Evolutionary conservation across 1,140 invertebrate species (phyloP).

Genomic region (Charaxes varanes): DNA sequence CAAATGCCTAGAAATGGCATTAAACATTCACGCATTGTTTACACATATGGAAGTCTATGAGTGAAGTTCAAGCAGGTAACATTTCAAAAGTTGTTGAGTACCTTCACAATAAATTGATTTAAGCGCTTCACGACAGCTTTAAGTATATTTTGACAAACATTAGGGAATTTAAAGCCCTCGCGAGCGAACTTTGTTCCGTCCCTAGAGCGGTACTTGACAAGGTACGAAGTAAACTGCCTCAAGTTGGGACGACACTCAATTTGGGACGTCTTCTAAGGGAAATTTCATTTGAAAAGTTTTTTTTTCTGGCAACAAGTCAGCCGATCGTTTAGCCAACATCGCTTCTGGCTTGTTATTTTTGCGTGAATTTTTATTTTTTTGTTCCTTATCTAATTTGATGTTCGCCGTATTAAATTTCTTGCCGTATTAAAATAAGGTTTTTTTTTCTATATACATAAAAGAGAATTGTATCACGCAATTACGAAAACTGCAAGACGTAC

Average conservation of each 20-base stretch:
- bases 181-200: slow-evolving; percentile 55
- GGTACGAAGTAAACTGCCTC: slow-evolving; percentile 34
- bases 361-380: no score
- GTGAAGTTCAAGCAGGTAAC: no score
- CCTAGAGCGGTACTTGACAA: slow-evolving; percentile 28
- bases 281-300: slow-evolving; percentile 15
- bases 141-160: slow-evolving; percentile 70
- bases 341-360: no score
- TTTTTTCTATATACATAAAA: no score
- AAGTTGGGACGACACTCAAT: slow-evolving; percentile 23
- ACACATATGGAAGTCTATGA: no score
- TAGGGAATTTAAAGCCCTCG: slow-evolving; percentile 60
- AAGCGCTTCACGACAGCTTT: slow-evolving; percentile 66
- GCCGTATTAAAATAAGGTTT: no score
- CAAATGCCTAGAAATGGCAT: no score
- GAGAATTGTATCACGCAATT: no score
- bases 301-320: slow-evolving; percentile 5
- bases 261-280: slow-evolving; percentile 17
- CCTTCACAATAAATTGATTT: slow-evolving; percentile 70
- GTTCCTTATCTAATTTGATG: no score
- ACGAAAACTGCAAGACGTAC: no score
- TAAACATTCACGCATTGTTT: no score
- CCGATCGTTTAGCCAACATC: slow-evolving; percentile 7
- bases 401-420: no score
- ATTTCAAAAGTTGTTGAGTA: slow-evolving; percentile 49